Base-by-base conservation (phyloP, 1,140 invertebrate species). In the Gryon sp. region DNA sequence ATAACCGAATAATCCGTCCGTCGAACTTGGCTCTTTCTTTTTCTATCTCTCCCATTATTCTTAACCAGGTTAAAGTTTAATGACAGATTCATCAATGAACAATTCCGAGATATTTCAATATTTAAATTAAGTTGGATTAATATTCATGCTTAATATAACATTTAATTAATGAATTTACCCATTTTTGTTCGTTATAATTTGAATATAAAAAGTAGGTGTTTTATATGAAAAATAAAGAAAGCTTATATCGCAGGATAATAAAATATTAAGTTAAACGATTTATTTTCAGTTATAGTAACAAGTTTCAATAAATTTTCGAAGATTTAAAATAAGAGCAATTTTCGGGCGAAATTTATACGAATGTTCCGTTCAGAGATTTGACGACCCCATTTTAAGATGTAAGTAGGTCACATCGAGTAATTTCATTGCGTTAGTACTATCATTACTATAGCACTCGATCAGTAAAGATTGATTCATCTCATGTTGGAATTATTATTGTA, bases 351-450 rank as follows among this genome's bases (percentile, higher is more conserved):
- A 68, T 57, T 69, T 59, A 46, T 69, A 24, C n/a, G 20, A 4
- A 22, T 30, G 46, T 20, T 60, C 28, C 38, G 52, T 70, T 36
- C 24, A 43, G 20, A 60, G 38, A 53, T 69, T 50, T 52, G 52
- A 69, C 50, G 65, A 59, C 65, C 65, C 52, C 24, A 69, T 69
- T 70, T 60, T 53, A 18, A 22, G 26, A 70, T 53, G 55, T n/a
- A 70, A 52, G 36, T 70, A 24, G 66, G 66, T 70, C 55, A 60
- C 38, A 43, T 38, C 28, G 45, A 12, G 36, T 59, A 59, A 52
- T 59, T 15, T 32, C 43, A 22, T 36, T 45, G 53, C 18, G 16
- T 11, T 18, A 14, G 22, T 52, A 19, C 24, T 32, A 30, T 48
- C 11, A 12, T 48, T 38, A 36, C 20, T 30, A 60, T 60, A 43